Conservation (phyloP, 2,888 invertebrate species). For the Cosmia trapezina region DNA sequence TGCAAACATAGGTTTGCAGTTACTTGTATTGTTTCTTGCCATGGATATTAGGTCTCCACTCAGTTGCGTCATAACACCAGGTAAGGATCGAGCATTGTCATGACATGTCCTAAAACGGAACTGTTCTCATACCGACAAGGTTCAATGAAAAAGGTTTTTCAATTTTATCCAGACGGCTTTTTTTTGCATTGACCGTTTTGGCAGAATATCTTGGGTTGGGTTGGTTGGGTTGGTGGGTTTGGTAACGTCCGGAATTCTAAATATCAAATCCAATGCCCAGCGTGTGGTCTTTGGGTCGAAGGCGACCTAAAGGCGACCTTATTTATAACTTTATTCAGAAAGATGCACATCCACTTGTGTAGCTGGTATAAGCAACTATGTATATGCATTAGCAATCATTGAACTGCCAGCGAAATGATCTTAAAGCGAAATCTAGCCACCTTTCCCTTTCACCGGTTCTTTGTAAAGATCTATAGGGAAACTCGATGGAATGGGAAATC, state of each 20-base stretch:
- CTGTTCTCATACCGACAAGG: slow-evolving; percentile 16
- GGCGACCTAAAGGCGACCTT: slow-evolving; percentile 11
- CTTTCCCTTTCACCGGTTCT: slow-evolving; percentile 42
- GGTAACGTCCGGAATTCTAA: neutral
- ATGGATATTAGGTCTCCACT: slow-evolving; percentile 32
- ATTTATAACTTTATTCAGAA: neutral
- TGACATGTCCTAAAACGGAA: slow-evolving; percentile 40
- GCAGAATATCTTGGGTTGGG: slow-evolving; percentile 3
- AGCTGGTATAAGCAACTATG: slow-evolving; percentile 10
- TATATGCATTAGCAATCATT: slow-evolving; percentile 14
- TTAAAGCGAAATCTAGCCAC: slow-evolving; percentile 19
- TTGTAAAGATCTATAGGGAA: slow-evolving; percentile 33
- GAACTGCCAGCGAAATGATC: slow-evolving; percentile 15
- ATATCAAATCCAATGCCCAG: neutral
- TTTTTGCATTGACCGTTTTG: slow-evolving; percentile 8
- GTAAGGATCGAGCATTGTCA: slow-evolving; percentile 53
- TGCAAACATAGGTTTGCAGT: neutral
- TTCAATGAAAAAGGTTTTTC: slow-evolving; percentile 31
- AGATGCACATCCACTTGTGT: neutral
- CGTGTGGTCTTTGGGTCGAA: neutral
- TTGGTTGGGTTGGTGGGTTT: slow-evolving; percentile 1
- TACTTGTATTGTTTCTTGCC: slow-evolving; percentile 33
- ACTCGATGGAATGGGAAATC: neutral
- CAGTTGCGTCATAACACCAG: slow-evolving; percentile 53
- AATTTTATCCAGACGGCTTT: slow-evolving; percentile 20